phyloP scores from a whole-genome alignment of 1,140 invertebrate genomes.

The Drosophila auraria region DNA sequence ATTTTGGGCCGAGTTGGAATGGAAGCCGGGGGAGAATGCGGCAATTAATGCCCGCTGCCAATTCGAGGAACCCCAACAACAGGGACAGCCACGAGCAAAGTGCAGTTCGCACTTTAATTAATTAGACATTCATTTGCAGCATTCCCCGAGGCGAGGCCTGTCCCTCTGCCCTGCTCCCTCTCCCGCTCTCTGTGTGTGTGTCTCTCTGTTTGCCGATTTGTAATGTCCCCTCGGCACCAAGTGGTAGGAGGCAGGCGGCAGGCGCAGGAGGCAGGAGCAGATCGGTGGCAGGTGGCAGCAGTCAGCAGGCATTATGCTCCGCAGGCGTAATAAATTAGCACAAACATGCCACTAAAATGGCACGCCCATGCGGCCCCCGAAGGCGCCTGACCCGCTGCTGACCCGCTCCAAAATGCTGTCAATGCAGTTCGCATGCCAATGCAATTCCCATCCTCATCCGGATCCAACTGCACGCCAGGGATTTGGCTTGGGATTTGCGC shows the following conservation, averaged over 20 bases:
- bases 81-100: constrained; percentile 24
- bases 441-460: constrained; percentile 40
- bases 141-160: constrained; percentile 33
- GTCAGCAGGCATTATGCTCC: constrained; percentile 64
- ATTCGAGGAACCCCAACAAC: constrained; percentile 38
- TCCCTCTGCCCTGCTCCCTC: neutral
- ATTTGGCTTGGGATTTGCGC: constrained; percentile 75
- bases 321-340: constrained; percentile 81
- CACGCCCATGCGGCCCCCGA: constrained; percentile 60
- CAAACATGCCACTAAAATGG: constrained; percentile 81
- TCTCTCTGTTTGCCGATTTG: constrained; percentile 37
- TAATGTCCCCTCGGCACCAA: constrained; percentile 30
- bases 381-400: constrained; percentile 43
- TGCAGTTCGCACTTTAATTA: constrained; percentile 79
- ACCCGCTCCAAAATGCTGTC: constrained; percentile 73
- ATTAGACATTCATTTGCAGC: constrained; percentile 80
- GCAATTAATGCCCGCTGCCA: constrained; percentile 68
- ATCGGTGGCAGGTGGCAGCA: constrained; percentile 22
- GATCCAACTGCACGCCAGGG: constrained; percentile 64
- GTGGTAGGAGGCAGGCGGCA: constrained; percentile 2
- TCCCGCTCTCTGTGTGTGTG: neutral
- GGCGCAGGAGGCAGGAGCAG: neutral
- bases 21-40: neutral
- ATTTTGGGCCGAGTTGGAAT: constrained; percentile 3
- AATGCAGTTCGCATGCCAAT: constrained; percentile 73